Evolutionary conservation across 1,140 invertebrate genomes (phyloP).

Genomic region (Drosophila nigromelanica): DNA sequence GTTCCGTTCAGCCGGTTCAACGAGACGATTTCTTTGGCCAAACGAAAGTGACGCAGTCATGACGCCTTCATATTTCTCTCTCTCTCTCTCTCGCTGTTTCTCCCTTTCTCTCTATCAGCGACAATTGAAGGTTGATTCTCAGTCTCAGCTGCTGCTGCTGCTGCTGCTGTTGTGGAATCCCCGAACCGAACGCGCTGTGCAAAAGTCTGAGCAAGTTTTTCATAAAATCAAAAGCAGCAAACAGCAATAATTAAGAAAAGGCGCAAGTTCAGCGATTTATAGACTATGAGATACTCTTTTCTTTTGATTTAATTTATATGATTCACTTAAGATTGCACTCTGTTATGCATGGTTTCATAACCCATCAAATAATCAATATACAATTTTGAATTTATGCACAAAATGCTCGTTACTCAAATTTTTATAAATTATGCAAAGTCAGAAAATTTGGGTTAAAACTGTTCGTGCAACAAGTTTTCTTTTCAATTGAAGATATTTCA

Average conservation of each 20-base stretch:
- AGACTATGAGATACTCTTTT: slow-evolving; percentile 11
- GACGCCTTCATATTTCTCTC: slow-evolving; percentile 16
- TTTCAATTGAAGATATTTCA: no score
- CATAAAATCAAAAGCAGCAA: slow-evolving; percentile 30
- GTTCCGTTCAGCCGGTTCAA: slow-evolving; percentile 8
- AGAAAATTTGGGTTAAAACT: no score
- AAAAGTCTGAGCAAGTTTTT: slow-evolving; percentile 68
- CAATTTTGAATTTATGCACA: no score
- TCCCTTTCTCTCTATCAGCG: background rate
- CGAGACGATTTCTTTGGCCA: slow-evolving; percentile 25
- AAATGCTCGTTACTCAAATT: no score
- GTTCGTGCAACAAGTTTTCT: no score
- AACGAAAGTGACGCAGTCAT: slow-evolving; percentile 66
- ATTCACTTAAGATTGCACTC: no score
- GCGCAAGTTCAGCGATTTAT: background rate
- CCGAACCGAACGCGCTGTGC: slow-evolving; percentile 34
- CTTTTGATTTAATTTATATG: no score
- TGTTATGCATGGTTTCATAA: no score
- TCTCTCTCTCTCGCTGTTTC: background rate
- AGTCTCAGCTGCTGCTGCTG: background rate
- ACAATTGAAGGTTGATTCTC: slow-evolving; percentile 54
- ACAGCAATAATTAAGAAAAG: slow-evolving; percentile 11
- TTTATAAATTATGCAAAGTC: no score
- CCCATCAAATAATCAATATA: no score
- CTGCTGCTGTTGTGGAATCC: slow-evolving; percentile 32